Conservation (phyloP, 2,888 invertebrate species). For the Drosophila anceps region DNA sequence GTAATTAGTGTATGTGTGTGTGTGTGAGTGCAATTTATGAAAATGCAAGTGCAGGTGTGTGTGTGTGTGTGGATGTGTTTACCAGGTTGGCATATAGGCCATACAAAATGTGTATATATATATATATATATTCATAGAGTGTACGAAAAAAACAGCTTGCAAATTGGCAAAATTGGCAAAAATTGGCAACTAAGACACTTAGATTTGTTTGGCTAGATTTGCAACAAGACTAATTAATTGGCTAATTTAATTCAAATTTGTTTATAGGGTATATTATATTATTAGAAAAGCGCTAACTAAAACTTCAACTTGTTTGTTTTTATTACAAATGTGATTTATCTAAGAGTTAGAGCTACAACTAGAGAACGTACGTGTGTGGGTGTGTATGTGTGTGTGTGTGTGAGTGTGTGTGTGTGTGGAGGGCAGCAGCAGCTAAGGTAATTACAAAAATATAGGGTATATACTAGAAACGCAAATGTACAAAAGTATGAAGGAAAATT, state of each 20-base stretch:
- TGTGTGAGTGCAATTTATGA: constrained; percentile 64
- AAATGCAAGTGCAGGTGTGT: constrained; percentile 63
- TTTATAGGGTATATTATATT: constrained; percentile 17
- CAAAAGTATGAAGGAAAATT: constrained; percentile 36
- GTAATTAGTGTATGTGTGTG: constrained; percentile 9
- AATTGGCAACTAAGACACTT: constrained; percentile 74
- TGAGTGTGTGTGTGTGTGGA: constrained; percentile 25
- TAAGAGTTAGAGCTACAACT: constrained; percentile 63
- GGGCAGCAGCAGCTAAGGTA: constrained; percentile 71
- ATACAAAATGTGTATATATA: constrained; percentile 44
- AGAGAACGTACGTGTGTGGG: constrained; percentile 34
- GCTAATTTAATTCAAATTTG: constrained; percentile 34
- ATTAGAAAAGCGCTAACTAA: constrained; percentile 72
- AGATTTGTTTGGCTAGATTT: constrained; percentile 56
- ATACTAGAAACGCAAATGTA: constrained; percentile 46
- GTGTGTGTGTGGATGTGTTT: constrained; percentile 33
- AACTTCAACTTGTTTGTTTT: constrained; percentile 62
- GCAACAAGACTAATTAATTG: constrained; percentile 55
- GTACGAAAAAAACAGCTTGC: constrained; percentile 60
- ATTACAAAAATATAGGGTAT: constrained; percentile 38
- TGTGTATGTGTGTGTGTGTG: constrained; percentile 21
- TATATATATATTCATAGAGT: constrained; percentile 32
- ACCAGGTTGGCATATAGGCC: constrained; percentile 19
- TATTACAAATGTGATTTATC: constrained; percentile 54
- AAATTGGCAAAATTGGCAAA: constrained; percentile 36